Evolutionary conservation across 2,113 vertebrate genomes (phyloP).

Genomic region (Notarius lentiginosus): DNA sequence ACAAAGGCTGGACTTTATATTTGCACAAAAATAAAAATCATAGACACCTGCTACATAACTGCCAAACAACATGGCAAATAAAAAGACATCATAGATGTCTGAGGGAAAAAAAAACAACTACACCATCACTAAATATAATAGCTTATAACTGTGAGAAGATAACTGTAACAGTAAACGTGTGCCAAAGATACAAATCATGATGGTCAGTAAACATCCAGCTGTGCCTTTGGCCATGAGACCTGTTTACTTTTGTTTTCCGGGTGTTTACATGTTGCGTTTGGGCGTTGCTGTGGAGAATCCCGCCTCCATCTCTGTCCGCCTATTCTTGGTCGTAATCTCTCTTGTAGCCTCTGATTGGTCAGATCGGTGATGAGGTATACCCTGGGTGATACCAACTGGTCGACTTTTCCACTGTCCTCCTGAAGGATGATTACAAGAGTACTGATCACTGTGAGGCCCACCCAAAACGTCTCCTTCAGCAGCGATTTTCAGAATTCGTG

Average conservation of each 20-base stretch:
- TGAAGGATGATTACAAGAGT: slow-evolving; percentile 36
- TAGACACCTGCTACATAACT: slow-evolving; percentile 37
- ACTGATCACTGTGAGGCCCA: slow-evolving; percentile 6
- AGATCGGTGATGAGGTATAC: slow-evolving; percentile 43
- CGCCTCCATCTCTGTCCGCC: slow-evolving; percentile 32
- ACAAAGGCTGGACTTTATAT: neutral
- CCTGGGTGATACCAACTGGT: slow-evolving; percentile 52
- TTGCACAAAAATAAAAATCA: slow-evolving; percentile 1
- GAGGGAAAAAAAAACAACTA: neutral
- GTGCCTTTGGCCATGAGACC: slow-evolving; percentile 37
- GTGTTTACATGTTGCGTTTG: slow-evolving; percentile 22
- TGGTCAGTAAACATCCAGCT: slow-evolving; percentile 46
- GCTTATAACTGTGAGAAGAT: slow-evolving; percentile 37
- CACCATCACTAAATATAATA: slow-evolving; percentile 36
- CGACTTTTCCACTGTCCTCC: slow-evolving; percentile 42
- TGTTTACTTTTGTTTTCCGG: neutral
- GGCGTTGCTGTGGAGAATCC: slow-evolving; percentile 9
- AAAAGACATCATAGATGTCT: slow-evolving; percentile 34
- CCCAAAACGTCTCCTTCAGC: slow-evolving; percentile 12
- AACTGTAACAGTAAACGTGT: slow-evolving; percentile 25
- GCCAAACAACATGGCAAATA: slow-evolving; percentile 42
- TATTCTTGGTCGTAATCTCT: slow-evolving; percentile 31
- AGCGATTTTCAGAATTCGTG: neutral
- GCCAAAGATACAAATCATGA: slow-evolving; percentile 19
- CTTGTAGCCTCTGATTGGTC: slow-evolving; percentile 31